Conservation (phyloP, 1,140 invertebrate species). For the Druon quercuslanigerum region DNA sequence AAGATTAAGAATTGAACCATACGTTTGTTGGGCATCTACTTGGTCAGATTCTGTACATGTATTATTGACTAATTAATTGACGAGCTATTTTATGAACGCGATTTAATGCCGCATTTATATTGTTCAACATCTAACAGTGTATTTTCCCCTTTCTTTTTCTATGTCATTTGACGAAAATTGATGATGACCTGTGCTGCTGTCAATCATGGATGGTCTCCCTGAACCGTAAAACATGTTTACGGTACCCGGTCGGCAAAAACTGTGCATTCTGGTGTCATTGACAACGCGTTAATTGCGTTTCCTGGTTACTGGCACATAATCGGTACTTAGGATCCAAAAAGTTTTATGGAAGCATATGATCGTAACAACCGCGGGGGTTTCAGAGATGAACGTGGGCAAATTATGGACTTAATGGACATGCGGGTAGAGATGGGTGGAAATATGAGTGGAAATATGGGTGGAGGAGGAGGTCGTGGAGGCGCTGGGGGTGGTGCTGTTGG, state of each 20-base stretch:
- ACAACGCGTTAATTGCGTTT: not conserved
- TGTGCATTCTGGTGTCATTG: not conserved
- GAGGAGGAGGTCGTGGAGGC: slow-evolving; percentile 46
- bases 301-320: slow-evolving; percentile 27
- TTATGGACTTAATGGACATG: slow-evolving; percentile 76
- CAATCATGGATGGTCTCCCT: slow-evolving; percentile 73
- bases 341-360: slow-evolving; percentile 75
- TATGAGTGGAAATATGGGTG: slow-evolving; percentile 54
- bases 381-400: slow-evolving; percentile 70
- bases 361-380: slow-evolving; percentile 71
- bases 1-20: no score
- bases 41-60: no score
- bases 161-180: slow-evolving; percentile 77
- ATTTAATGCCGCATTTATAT: slow-evolving; percentile 32
- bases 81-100: not conserved
- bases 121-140: slow-evolving; percentile 70
- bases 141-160: slow-evolving; percentile 76
- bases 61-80: no score
- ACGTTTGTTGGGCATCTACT: no score
- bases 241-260: slow-evolving; percentile 10
- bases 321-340: slow-evolving; percentile 69
- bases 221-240: slow-evolving; percentile 45
- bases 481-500: slow-evolving; percentile 46
- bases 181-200: slow-evolving; percentile 75
- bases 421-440: slow-evolving; percentile 73